phyloP scores from a whole-genome alignment of 1,140 invertebrate species.

The Amyelois transitella region DNA sequence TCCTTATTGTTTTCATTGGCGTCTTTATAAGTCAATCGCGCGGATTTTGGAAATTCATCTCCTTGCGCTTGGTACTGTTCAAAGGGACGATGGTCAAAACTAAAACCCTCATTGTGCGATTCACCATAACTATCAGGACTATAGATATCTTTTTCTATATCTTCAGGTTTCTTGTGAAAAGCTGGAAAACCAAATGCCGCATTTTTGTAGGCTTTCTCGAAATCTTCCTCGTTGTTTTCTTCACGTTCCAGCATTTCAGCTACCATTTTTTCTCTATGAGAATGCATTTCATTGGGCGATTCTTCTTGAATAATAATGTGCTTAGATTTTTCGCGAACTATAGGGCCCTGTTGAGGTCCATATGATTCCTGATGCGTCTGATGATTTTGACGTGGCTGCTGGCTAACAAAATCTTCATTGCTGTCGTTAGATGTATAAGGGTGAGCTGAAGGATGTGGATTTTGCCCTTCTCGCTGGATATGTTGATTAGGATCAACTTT shows the following conservation, averaged over 20 bases:
- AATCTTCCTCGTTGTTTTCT: slow-evolving; percentile 64
- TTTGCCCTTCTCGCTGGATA: slow-evolving; percentile 14
- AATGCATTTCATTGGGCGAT: slow-evolving; percentile 38
- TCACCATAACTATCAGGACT: slow-evolving; percentile 50
- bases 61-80: slow-evolving; percentile 46
- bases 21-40: slow-evolving; percentile 51
- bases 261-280: slow-evolving; percentile 40
- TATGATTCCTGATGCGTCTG: neutral
- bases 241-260: slow-evolving; percentile 45
- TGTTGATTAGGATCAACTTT: slow-evolving; percentile 40
- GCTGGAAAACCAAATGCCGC: slow-evolving; percentile 60
- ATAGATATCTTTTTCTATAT: slow-evolving; percentile 56
- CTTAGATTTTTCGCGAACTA: slow-evolving; percentile 46
- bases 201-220: slow-evolving; percentile 65
- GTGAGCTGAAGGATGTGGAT: neutral
- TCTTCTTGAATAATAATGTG: slow-evolving; percentile 51
- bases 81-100: slow-evolving; percentile 44
- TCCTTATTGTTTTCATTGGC: slow-evolving; percentile 50
- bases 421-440: neutral
- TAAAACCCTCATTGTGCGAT: slow-evolving; percentile 35
- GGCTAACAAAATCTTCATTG: neutral
- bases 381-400: neutral
- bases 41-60: slow-evolving; percentile 47
- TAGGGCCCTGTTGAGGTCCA: slow-evolving; percentile 11
- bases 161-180: slow-evolving; percentile 33